Evolutionary conservation across 2,113 vertebrate genomes (phyloP), one percentile per base, ranked within the genome.

Genomic region (Cryptomyrus ogoouensis): DNA sequence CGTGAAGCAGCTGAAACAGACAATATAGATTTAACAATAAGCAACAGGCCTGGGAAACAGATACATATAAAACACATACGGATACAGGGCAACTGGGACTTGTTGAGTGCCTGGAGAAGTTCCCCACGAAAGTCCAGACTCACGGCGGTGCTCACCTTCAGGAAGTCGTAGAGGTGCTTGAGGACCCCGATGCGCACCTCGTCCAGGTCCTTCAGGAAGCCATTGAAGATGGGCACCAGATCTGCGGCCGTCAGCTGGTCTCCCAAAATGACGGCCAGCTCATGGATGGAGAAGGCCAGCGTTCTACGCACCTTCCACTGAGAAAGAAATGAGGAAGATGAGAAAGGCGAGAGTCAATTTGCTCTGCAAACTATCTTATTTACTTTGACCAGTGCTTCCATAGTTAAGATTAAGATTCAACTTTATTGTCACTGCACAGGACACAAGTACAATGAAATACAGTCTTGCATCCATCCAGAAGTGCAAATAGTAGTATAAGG

Each of bases 191-290:
- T 95, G 12, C 93, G 92, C 13, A 95, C 96, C 95, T 96, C 95
- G 91, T 97, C 96, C 90, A 96, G 93, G 91, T 96, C 96, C 90
- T 97, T 97, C 89, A 96, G 88, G 91, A 97, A 96, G 0, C 96
- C 95, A 49, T 93, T 96, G 94, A 96, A 96, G 89, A 97, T 88
- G 0, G 96, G 96, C 27, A 96, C 95, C 85, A 96, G 93, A 50
- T 95, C 94, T 31, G 95, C 96, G 6, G 96, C 95, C 1, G 95
- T 95, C 0, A 96, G 47, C 89, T 96, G 95, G 80, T 96, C 95
- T 35, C 96, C 94, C 2, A 96, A 92, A 90, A 96, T 96, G 90
- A 95, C 95, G 1, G 96, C 96, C 86, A 96, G 92, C 44, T 96
- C 95, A 0, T 96, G 95, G 70, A 96, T 94, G 50, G 96, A 96